A percentile compares a stretch with the other conserved stretches of the same genome.
Evolutionary conservation across 2,113 vertebrate species (phyloP).

Genomic region (Platichthys stellatus): DNA sequence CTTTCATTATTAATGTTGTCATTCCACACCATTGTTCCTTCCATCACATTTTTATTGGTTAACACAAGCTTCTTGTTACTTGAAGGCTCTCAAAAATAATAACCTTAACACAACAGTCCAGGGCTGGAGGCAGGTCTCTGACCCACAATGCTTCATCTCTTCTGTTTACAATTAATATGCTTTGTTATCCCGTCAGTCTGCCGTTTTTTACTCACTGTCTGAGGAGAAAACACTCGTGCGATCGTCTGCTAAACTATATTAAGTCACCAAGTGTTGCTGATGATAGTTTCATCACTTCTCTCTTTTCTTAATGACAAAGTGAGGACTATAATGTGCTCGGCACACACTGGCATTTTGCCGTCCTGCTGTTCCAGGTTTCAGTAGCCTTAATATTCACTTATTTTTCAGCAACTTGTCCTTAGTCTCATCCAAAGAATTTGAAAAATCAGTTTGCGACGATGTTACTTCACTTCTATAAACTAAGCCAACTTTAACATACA

Average conservation of each 20-base stretch:
- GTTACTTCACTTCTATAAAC: background rate
- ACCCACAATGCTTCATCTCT: constrained; percentile 41
- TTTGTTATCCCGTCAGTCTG: constrained; percentile 43
- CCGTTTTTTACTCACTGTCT: constrained; percentile 20
- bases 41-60: constrained; percentile 61
- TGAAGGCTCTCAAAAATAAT: constrained; percentile 40
- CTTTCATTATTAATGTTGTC: constrained; percentile 74
- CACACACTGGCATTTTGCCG: constrained; percentile 1
- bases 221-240: constrained; percentile 48
- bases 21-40: constrained; percentile 29
- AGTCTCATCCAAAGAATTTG: background rate
- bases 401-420: background rate
- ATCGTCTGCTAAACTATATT: constrained; percentile 41
- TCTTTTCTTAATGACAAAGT: constrained; percentile 9
- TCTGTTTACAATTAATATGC: constrained; percentile 64
- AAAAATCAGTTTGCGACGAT: background rate
- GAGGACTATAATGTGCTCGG: constrained; percentile 16
- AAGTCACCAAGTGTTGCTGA: constrained; percentile 52
- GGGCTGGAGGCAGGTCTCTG: constrained; percentile 15
- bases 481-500: background rate
- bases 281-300: constrained; percentile 50
- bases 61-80: constrained; percentile 33
- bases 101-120: constrained; percentile 24
- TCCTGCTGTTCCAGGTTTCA: constrained; percentile 14
- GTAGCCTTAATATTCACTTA: constrained; percentile 9